These are phyloP conservation scores for Synaphobranchus kaupii DNA, from an alignment of 2,797 vertebrate genomes.

Conservation along the genomic window DNA sequence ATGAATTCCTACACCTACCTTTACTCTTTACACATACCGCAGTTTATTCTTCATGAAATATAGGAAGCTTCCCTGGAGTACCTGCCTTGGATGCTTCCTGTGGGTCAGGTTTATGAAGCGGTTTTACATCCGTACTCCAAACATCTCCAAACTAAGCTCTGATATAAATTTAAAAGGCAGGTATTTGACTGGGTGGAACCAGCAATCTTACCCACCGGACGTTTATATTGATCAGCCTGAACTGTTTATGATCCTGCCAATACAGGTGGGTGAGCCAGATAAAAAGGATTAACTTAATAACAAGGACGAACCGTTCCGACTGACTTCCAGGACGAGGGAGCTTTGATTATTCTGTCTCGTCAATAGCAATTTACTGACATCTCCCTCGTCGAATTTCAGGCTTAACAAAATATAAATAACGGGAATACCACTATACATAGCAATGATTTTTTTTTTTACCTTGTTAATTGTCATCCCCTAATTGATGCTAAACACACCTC, in stretches of 20 bases:
- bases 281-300: not conserved
- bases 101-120: not conserved
- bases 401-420: not conserved
- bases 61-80: not conserved
- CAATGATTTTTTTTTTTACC: not conserved
- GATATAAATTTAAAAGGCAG: not conserved
- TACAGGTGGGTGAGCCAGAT: not conserved
- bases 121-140: not conserved
- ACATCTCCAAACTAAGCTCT: not conserved
- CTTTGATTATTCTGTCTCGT: not conserved
- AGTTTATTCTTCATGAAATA: not conserved
- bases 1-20: constrained; percentile 11
- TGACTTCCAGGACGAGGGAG: not conserved
- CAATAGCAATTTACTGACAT: not conserved
- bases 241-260: not conserved
- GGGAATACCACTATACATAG: not conserved
- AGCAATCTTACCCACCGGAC: not conserved
- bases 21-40: not conserved
- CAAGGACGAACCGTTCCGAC: not conserved
- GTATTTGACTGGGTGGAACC: not conserved
- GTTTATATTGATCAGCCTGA: constrained; percentile 1
- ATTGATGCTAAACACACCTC: not conserved
- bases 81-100: no score
- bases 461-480: not conserved
- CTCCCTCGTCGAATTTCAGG: not conserved